phyloP scores from a whole-genome alignment of 2,113 vertebrate species.

The Pycnonotus jocosus region DNA sequence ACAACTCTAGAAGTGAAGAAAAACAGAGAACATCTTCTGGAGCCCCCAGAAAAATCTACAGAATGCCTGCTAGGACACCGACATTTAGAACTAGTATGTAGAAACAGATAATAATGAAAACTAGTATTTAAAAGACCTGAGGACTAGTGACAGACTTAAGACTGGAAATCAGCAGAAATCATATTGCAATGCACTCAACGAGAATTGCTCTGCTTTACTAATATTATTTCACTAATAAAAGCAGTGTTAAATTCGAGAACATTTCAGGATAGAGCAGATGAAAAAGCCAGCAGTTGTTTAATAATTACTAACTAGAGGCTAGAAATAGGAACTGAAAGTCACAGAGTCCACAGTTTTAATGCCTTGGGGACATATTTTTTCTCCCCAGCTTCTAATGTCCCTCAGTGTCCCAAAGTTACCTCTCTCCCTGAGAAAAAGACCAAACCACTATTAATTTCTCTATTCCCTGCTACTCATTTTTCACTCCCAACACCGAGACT shows the following conservation, averaged over 20 bases:
- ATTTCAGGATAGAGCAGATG: neutral
- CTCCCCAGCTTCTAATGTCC: neutral
- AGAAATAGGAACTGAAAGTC: neutral
- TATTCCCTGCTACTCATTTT: neutral
- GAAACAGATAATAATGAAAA: neutral
- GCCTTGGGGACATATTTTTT: neutral
- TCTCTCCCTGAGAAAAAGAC: neutral
- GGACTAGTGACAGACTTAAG: neutral
- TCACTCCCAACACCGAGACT: accelerated
- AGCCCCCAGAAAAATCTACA: neutral
- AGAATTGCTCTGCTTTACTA: neutral
- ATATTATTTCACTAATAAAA: neutral
- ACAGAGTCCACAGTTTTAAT: neutral
- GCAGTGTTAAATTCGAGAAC: neutral
- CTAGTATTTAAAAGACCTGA: neutral
- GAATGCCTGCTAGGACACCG: neutral
- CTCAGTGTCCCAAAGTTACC: neutral
- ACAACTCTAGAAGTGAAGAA: neutral
- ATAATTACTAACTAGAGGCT: neutral
- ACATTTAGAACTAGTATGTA: neutral
- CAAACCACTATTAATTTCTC: neutral
- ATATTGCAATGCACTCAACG: neutral
- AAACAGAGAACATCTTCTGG: neutral
- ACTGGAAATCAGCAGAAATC: neutral
- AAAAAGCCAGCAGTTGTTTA: neutral